Evolutionary conservation across 2,113 vertebrate genomes (phyloP), one percentile per base, ranked within the genome.

Genomic region (Rhineura floridana): DNA sequence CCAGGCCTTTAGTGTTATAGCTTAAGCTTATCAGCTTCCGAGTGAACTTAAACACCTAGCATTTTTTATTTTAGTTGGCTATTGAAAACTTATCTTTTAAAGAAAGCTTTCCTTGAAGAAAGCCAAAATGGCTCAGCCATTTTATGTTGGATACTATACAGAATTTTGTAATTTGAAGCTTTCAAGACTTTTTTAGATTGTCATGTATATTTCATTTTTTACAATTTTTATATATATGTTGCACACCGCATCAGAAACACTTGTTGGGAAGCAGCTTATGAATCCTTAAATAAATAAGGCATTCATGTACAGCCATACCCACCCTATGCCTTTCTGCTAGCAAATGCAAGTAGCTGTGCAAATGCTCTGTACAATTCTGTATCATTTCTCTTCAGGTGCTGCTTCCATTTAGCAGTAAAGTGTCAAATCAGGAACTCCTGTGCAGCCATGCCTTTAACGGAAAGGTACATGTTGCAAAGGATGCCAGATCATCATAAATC

Each of bases 401-500:
- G 21, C 21, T 86, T 50, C 62, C 28, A 55, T 50, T 81, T 33
- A 65, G 30, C 23, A 82, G 28, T n/a, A 46, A 52, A 81, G 42
- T n/a, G 39, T 42, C 9, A 6, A 81, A 73, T 28, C 19, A 36
- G n/a, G 55, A 88, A 33, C 59, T 12, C 52, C 55, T 63, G 52
- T 50, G 69, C 79, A 75, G 79, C 52, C 55, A 63, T 50, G 52
- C 55, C 67, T 87, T 65, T 50, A 83, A 79, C 25, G 80, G 80
- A 81, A 88, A n/a, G 1, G 4, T 75, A 88, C n/a, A 50, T 1
- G 0, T 55, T 77, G 52, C 52, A 90, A 46, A 90, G 70, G 82
- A 88, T 87, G 46, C 36, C 80, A 90, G 46, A 4, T 69, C 77
- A 2, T 0, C 55, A 87, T 39, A 86, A 93, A 91, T 69, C 82